phyloP scores from a whole-genome alignment of 2,113 vertebrate species.

The Rhineura floridana region DNA sequence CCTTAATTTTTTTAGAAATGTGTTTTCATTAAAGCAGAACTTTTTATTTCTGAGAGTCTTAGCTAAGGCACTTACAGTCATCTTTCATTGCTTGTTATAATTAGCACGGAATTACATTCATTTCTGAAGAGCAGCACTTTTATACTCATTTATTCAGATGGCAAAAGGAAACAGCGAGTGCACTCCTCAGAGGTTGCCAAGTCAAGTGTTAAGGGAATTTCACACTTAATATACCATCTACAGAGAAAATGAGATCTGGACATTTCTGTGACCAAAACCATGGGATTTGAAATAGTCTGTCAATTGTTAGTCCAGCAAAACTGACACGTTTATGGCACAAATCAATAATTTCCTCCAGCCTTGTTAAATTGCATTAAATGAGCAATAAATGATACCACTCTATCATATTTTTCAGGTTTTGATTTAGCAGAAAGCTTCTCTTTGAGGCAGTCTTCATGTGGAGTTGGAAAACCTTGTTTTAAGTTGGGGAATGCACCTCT shows the following conservation, averaged over 20 bases:
- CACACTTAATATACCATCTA: neutral
- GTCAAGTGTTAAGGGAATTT: conserved; percentile 25
- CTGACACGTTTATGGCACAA: conserved; percentile 24
- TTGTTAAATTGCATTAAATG: conserved; percentile 30
- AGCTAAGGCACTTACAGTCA: neutral
- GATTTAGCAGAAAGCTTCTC: conserved; percentile 92
- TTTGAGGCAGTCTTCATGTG: conserved; percentile 81
- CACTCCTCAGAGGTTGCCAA: conserved; percentile 24
- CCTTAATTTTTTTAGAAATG: neutral
- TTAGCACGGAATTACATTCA: neutral
- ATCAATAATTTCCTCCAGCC: neutral
- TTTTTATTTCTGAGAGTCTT: neutral
- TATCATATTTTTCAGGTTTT: conserved; percentile 82
- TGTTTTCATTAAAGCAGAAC: neutral
- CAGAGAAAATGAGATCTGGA: conserved; percentile 31
- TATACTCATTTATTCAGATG: conserved; percentile 14
- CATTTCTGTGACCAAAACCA: conserved; percentile 31
- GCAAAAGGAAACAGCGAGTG: conserved; percentile 18
- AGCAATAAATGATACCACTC: conserved; percentile 1
- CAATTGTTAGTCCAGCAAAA: conserved; percentile 4
- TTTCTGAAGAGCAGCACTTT: neutral
- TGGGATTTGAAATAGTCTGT: conserved; percentile 37
- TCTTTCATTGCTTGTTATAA: neutral
- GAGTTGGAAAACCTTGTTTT: conserved; percentile 84
- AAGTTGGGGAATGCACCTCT: conserved; percentile 88